phyloP scores from a whole-genome alignment of 2,797 vertebrate genomes.

The Neosalanx taihuensis region DNA sequence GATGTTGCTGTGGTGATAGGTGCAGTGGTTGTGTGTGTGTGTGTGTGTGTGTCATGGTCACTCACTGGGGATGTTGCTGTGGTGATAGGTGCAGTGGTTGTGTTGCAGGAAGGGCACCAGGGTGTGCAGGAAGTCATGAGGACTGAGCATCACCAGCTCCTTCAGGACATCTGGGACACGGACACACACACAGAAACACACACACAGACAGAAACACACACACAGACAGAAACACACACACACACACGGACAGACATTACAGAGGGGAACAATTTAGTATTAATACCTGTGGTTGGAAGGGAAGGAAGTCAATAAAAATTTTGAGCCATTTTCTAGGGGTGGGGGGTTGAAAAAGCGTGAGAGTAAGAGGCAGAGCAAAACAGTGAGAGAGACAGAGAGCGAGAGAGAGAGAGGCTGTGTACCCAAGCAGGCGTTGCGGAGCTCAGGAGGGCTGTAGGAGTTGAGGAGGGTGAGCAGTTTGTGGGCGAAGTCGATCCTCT shows the following conservation, averaged over 20 bases:
- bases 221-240: too few species aligned
- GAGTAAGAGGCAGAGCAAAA: neutral
- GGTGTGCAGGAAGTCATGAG: conserved; percentile 98
- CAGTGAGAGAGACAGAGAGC: neutral
- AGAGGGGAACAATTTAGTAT: neutral
- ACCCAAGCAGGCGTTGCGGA: conserved; percentile 95
- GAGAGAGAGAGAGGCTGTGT: conserved; percentile 26
- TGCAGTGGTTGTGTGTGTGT: conserved; percentile 88
- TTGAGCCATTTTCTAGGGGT: too few species aligned
- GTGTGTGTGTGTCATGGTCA: conserved; percentile 25
- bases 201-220: neutral
- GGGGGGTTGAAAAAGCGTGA: neutral
- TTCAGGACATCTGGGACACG: conserved; percentile 89
- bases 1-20: conserved; percentile 98
- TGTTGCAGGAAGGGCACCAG: conserved; percentile 98
- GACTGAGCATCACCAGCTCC: conserved; percentile 96
- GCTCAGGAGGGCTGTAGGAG: conserved; percentile 96
- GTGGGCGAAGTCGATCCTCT: conserved; percentile 98
- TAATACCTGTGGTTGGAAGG: neutral
- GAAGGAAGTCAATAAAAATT: too few species aligned
- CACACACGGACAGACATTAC: neutral
- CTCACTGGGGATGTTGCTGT: conserved; percentile 99
- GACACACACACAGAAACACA: neutral
- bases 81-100: conserved; percentile 99
- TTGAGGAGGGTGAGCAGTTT: conserved; percentile 96